phyloP scores from a whole-genome alignment of 2,888 invertebrate species.

The Acronicta aceris region DNA sequence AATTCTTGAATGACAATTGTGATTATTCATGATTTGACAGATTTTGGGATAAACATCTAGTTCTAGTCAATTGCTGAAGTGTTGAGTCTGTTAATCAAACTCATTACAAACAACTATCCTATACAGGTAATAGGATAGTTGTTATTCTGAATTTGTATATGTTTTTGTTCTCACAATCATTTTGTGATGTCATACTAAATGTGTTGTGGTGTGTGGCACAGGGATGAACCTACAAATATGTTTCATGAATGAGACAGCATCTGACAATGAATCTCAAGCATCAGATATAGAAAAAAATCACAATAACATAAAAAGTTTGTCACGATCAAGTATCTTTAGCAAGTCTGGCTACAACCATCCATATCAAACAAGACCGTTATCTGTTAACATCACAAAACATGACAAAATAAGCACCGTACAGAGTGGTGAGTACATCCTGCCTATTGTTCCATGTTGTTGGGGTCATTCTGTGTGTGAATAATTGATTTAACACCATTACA shows the following conservation, averaged over 20 bases:
- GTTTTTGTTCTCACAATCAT: constrained; percentile 38
- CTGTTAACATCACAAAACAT: constrained; percentile 84
- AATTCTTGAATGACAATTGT: no score
- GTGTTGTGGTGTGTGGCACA: constrained; percentile 76
- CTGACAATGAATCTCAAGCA: constrained; percentile 94
- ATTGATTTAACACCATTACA: constrained; percentile 48
- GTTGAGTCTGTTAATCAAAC: no score
- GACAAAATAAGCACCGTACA: constrained; percentile 81
- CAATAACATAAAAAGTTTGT: constrained; percentile 78
- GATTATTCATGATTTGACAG: no score
- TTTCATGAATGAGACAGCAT: constrained; percentile 97
- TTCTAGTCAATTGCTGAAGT: no score
- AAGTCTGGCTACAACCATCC: constrained; percentile 84
- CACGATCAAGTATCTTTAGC: constrained; percentile 81
- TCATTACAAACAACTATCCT: no score
- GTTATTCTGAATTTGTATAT: constrained; percentile 11
- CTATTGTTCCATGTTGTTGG: constrained; percentile 54
- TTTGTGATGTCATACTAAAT: constrained; percentile 64
- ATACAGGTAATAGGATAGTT: no score
- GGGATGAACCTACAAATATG: constrained; percentile 98
- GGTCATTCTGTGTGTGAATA: constrained; percentile 41
- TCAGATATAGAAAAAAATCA: constrained; percentile 91
- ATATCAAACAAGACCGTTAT: constrained; percentile 85
- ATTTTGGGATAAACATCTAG: no score
- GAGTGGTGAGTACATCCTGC: constrained; percentile 78